phyloP scores from a whole-genome alignment of 2,888 invertebrate species.

The Eupithecia inturbata region DNA sequence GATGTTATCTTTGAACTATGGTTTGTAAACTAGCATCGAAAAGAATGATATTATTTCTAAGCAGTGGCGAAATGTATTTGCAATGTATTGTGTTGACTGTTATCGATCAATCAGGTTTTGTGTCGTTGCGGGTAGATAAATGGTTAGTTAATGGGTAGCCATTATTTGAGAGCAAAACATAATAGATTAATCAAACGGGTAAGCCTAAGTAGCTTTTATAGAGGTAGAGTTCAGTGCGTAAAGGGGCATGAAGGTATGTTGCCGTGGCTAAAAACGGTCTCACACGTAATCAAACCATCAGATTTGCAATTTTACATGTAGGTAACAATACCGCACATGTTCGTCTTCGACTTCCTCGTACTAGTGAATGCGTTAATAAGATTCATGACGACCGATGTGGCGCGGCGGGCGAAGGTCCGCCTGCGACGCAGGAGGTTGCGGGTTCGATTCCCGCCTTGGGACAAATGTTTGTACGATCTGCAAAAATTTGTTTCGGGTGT shows the following conservation, averaged over 20 bases:
- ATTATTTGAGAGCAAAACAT: conserved; percentile 5
- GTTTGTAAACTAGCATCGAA: conserved; percentile 31
- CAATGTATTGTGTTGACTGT: conserved; percentile 32
- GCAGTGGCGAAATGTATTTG: conserved; percentile 40
- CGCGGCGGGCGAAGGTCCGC: too few species aligned
- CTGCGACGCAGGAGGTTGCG: too few species aligned
- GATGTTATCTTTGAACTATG: not conserved
- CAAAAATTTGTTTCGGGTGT: too few species aligned
- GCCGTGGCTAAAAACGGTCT: not conserved
- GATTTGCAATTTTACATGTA: too few species aligned
- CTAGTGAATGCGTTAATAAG: too few species aligned
- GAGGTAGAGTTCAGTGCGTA: not conserved
- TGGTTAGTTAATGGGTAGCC: conserved; percentile 12
- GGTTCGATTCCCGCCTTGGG: too few species aligned
- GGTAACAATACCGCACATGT: too few species aligned
- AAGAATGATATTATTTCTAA: conserved; percentile 43
- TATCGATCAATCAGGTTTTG: conserved; percentile 39
- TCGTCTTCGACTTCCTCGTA: too few species aligned
- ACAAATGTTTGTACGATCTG: too few species aligned
- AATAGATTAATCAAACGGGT: not conserved
- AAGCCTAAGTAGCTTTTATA: not conserved
- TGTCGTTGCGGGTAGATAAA: conserved; percentile 18
- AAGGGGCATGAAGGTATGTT: not conserved
- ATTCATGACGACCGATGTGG: too few species aligned
- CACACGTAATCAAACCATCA: too few species aligned